Evolutionary conservation across 2,888 invertebrate genomes (phyloP).

Genomic region (Chironomus riparius): DNA sequence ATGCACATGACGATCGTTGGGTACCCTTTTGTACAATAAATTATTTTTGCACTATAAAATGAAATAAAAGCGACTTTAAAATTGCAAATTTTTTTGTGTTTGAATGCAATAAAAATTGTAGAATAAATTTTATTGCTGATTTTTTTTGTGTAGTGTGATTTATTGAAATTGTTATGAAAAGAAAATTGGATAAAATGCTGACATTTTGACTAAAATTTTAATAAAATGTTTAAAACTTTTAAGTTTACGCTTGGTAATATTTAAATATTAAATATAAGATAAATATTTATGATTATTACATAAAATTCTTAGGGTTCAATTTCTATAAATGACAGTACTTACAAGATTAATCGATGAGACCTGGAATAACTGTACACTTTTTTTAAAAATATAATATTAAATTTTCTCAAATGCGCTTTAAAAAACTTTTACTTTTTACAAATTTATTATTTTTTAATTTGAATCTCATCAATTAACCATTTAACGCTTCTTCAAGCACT

Average conservation of each 20-base stretch:
- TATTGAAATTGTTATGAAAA: no score
- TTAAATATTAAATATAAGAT: no score
- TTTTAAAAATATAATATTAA: no score
- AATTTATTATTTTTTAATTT: not conserved
- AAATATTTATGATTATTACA: no score
- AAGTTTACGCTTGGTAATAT: no score
- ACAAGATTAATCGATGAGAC: no score
- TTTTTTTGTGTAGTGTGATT: not conserved
- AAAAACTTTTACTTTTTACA: not conserved
- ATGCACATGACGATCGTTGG: slow-evolving; percentile 2
- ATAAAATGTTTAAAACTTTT: no score
- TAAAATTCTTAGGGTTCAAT: no score
- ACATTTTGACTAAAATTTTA: no score
- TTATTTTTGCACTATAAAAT: slow-evolving; percentile 3
- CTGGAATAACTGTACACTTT: no score
- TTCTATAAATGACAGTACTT: no score
- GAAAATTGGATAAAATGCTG: no score
- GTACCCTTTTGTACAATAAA: not conserved
- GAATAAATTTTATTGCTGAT: not conserved
- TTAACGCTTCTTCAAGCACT: not conserved
- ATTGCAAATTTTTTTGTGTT: not conserved
- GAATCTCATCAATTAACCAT: not conserved
- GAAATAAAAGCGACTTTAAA: not conserved
- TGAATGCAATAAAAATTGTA: not conserved
- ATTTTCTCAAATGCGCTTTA: not conserved